Conservation (phyloP, 2,113 vertebrate species). For the Osmerus mordax region DNA sequence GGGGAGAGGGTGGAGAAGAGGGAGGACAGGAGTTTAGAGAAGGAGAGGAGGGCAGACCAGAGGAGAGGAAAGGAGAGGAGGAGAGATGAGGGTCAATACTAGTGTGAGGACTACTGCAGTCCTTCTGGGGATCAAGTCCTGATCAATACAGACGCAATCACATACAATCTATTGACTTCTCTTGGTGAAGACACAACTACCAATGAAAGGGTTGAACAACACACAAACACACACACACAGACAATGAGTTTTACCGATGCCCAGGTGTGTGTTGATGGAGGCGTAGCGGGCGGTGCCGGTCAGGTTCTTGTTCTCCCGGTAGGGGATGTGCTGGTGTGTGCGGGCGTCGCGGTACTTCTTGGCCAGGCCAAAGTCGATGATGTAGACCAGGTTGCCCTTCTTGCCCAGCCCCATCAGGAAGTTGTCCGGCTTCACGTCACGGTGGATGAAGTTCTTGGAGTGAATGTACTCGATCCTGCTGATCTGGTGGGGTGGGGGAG, state of each 20-base stretch:
- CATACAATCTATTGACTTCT: constrained; percentile 1
- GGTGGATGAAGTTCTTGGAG: constrained; percentile 98
- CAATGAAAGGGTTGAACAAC: neutral
- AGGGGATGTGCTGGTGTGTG: constrained; percentile 97
- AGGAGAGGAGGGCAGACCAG: neutral
- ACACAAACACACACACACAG: constrained; percentile 12
- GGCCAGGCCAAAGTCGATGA: constrained; percentile 96
- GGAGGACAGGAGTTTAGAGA: neutral
- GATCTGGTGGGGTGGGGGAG: constrained; percentile 74
- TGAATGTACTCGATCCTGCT: constrained; percentile 97
- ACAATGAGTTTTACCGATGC: constrained; percentile 81
- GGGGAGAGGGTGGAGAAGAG: neutral
- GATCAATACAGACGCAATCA: constrained; percentile 13
- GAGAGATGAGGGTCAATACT: neutral
- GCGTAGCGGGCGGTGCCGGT: constrained; percentile 96
- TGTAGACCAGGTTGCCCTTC: constrained; percentile 96
- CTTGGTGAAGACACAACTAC: constrained; percentile 10
- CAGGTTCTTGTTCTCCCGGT: constrained; percentile 97
- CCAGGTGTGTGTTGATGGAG: constrained; percentile 97
- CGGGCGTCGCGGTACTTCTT: constrained; percentile 96
- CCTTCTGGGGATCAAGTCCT: constrained; percentile 2
- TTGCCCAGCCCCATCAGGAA: constrained; percentile 98
- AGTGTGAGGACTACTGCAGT: constrained; percentile 7
- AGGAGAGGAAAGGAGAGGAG: neutral
- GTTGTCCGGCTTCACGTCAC: constrained; percentile 96